A percentile compares a stretch with the other conserved stretches of the same genome.
Evolutionary conservation across 2,113 vertebrate genomes (phyloP).

Genomic region (Alexandromys fortis): DNA sequence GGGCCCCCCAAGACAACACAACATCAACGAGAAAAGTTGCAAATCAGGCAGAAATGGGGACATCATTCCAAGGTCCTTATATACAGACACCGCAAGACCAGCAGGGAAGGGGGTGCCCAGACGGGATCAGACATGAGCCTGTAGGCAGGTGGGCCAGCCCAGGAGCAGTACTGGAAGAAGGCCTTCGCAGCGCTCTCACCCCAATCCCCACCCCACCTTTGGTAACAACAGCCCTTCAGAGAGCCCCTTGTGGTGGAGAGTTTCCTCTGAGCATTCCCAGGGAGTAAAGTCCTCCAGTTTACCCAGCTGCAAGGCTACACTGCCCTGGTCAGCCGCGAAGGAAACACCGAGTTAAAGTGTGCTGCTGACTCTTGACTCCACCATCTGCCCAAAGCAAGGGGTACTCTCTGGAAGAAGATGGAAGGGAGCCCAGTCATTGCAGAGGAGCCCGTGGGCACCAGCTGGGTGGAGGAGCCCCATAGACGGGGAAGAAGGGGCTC

Average conservation of each 20-base stretch:
- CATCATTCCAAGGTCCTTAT: conserved; percentile 84
- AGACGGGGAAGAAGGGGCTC: conserved; percentile 41
- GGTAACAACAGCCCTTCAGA: conserved; percentile 89
- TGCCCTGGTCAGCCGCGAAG: conserved; percentile 68
- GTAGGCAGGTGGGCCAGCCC: conserved; percentile 72
- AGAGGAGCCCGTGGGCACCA: conserved; percentile 65
- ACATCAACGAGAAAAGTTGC: conserved; percentile 84
- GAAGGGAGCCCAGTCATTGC: conserved; percentile 57
- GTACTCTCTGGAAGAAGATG: conserved; percentile 62
- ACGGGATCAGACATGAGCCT: conserved; percentile 54
- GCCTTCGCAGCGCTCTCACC: conserved; percentile 50
- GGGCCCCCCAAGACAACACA: conserved; percentile 81
- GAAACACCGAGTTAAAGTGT: conserved; percentile 72
- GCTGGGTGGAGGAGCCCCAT: conserved; percentile 63
- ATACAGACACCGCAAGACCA: conserved; percentile 81
- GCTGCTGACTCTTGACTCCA: conserved; percentile 77
- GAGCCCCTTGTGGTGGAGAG: conserved; percentile 74
- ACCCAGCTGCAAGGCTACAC: conserved; percentile 77
- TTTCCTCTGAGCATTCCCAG: conserved; percentile 69
- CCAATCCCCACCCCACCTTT: conserved; percentile 84
- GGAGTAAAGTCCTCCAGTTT: conserved; percentile 72
- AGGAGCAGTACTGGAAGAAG: conserved; percentile 66
- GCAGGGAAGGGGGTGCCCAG: conserved; percentile 59
- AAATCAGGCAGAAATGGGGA: conserved; percentile 84
- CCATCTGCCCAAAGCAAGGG: conserved; percentile 74